phyloP scores from a whole-genome alignment of 2,113 vertebrate species.

The Lates calcarifer region DNA sequence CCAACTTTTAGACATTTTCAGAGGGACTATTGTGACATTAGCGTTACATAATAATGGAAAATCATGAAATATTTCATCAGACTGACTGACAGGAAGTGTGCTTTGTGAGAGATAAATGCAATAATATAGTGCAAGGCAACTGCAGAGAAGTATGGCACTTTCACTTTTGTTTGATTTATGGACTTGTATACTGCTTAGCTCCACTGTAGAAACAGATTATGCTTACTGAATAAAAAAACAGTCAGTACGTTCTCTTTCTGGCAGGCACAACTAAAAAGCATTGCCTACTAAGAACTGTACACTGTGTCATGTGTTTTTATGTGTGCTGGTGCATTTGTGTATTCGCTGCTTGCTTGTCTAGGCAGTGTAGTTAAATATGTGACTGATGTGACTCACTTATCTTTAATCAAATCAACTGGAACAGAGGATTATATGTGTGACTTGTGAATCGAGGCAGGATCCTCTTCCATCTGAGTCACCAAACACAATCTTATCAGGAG shows the following conservation, averaged over 20 bases:
- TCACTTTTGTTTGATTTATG: constrained; percentile 31
- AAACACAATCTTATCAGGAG: neutral
- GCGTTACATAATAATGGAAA: constrained; percentile 63
- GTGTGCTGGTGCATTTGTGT: neutral
- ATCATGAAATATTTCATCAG: constrained; percentile 45
- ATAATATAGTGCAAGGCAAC: neutral
- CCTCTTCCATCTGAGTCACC: constrained; percentile 1
- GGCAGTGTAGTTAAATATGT: neutral
- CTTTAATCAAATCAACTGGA: neutral
- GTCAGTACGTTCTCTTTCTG: neutral
- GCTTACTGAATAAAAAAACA: neutral
- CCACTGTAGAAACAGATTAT: neutral
- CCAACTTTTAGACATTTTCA: constrained; percentile 3
- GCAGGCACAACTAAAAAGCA: neutral
- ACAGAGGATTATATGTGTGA: neutral
- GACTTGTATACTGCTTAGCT: neutral
- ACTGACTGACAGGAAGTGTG: constrained; percentile 45
- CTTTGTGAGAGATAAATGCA: constrained; percentile 7
- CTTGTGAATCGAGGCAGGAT: neutral
- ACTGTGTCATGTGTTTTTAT: neutral
- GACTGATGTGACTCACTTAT: no score
- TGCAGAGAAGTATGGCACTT: constrained; percentile 5
- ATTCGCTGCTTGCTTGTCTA: neutral
- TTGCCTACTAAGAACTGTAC: neutral
- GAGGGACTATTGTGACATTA: constrained; percentile 49